Evolutionary conservation across 2,113 vertebrate species (phyloP).

Genomic region (Psittacara wagleri): DNA sequence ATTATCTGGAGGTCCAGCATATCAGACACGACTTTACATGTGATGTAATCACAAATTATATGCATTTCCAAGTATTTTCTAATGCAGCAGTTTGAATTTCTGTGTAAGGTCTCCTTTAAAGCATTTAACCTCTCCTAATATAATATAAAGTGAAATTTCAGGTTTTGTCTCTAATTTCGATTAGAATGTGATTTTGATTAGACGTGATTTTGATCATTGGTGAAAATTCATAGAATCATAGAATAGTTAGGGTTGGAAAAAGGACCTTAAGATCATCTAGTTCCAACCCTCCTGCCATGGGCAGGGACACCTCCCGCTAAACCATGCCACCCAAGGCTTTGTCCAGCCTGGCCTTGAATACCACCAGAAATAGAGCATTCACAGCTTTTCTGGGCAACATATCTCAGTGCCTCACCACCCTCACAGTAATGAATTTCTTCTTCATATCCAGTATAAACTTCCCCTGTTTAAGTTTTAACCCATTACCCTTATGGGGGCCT

Average conservation of each 20-base stretch:
- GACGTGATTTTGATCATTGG: neutral
- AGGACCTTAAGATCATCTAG: too few species aligned
- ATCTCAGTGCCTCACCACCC: too few species aligned
- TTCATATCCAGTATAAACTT: too few species aligned
- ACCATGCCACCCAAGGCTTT: too few species aligned
- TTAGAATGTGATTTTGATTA: neutral
- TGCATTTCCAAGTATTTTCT: neutral
- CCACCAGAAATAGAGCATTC: too few species aligned
- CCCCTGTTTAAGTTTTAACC: too few species aligned
- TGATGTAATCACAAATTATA: neutral
- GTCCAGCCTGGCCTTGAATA: too few species aligned
- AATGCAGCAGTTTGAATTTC: neutral
- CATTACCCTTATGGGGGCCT: neutral
- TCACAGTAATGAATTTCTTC: too few species aligned
- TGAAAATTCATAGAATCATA: neutral
- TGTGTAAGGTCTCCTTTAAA: neutral
- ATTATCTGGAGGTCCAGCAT: neutral
- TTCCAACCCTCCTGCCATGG: too few species aligned
- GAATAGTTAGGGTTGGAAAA: too few species aligned
- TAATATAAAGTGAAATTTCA: neutral
- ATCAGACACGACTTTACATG: neutral
- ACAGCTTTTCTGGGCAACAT: too few species aligned
- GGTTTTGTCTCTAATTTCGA: neutral
- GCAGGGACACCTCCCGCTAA: too few species aligned
- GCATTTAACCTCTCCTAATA: fast-evolving